Evolutionary conservation across 2,888 invertebrate genomes (phyloP).

Genomic region (Ligdia adustata): DNA sequence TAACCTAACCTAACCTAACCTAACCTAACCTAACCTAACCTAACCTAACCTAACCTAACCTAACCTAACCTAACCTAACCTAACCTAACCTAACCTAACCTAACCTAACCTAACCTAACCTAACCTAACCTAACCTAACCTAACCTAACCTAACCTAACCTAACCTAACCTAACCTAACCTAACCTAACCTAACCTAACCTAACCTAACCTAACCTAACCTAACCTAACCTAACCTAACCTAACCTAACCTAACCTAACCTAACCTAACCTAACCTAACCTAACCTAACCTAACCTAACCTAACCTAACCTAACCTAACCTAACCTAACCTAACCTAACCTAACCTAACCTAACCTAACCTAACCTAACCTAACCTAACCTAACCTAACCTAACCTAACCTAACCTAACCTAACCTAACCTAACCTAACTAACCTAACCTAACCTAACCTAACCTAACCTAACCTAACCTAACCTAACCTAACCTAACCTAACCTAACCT

Average conservation of each 20-base stretch:
- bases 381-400: slow-evolving; percentile 13
- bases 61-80: slow-evolving; percentile 13
- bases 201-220: slow-evolving; percentile 13
- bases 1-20: slow-evolving; percentile 13
- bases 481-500: slow-evolving; percentile 13
- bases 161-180: slow-evolving; percentile 13
- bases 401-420: slow-evolving; percentile 13
- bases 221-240: slow-evolving; percentile 13
- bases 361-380: slow-evolving; percentile 13
- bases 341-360: slow-evolving; percentile 13
- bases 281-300: slow-evolving; percentile 13
- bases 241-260: slow-evolving; percentile 13
- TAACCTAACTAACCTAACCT: slow-evolving; percentile 13
- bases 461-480: slow-evolving; percentile 13
- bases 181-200: slow-evolving; percentile 13
- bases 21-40: slow-evolving; percentile 13
- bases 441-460: slow-evolving; percentile 13
- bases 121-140: slow-evolving; percentile 13
- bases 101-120: slow-evolving; percentile 13
- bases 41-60: slow-evolving; percentile 13
- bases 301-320: slow-evolving; percentile 13
- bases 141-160: slow-evolving; percentile 13
- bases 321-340: slow-evolving; percentile 13
- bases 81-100: slow-evolving; percentile 13
- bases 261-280: slow-evolving; percentile 13